Evolutionary conservation across 2,888 invertebrate species (phyloP).

Genomic region (Ametastegia equiseti): DNA sequence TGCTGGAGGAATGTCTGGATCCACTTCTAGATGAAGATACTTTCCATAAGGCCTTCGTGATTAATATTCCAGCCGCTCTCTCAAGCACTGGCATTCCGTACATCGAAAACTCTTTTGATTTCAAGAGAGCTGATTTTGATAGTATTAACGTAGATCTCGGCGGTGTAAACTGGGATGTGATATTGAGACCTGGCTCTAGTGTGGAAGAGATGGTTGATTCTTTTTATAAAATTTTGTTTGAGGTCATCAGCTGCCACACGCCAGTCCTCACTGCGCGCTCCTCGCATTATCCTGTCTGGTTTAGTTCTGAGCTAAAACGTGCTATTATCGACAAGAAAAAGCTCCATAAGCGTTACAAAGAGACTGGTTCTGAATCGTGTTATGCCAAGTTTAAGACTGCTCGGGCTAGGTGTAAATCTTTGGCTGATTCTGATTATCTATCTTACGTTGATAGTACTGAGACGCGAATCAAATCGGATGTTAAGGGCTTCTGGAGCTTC

Average conservation of each 20-base stretch:
- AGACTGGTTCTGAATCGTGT: background rate
- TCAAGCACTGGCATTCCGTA: background rate
- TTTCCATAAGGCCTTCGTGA: background rate
- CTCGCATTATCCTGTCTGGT: background rate
- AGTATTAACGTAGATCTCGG: background rate
- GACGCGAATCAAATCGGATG: too few relatives aligned
- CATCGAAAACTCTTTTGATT: background rate
- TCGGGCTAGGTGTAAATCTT: background rate
- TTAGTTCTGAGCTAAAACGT: background rate
- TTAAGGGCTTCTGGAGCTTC: too few relatives aligned
- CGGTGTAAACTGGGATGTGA: background rate
- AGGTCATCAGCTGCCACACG: background rate
- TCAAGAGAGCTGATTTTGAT: background rate
- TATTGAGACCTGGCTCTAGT: too few relatives aligned
- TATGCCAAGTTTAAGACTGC: background rate
- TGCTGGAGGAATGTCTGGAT: background rate
- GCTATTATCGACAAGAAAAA: background rate
- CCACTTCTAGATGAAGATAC: background rate
- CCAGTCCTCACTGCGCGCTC: background rate
- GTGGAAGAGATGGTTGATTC: background rate
- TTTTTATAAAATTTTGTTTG: background rate
- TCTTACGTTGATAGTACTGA: background rate
- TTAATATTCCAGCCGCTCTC: background rate
- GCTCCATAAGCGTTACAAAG: background rate
- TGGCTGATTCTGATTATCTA: background rate